Conservation (phyloP, 2,113 vertebrate species). For the Centropus unirufus region DNA sequence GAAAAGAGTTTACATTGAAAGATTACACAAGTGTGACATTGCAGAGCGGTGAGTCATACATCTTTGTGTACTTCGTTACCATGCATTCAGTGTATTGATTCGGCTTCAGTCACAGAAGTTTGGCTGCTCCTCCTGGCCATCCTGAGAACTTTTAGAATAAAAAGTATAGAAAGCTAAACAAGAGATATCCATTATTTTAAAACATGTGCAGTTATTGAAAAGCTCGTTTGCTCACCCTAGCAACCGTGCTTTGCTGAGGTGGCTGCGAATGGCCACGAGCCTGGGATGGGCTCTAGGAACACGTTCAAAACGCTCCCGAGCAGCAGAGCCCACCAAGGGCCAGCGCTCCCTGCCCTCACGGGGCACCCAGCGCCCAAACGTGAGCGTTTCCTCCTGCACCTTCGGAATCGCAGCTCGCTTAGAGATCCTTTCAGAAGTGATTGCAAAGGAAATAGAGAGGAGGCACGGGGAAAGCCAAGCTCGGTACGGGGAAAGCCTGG, state of each 20-base stretch:
- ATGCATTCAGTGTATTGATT: constrained; percentile 45
- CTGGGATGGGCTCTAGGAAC: neutral
- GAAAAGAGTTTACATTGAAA: constrained; percentile 53
- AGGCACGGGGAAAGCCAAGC: neutral
- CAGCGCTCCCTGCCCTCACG: neutral
- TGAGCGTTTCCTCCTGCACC: neutral
- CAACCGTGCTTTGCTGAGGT: neutral
- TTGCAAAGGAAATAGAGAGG: neutral
- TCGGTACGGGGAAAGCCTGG: neutral
- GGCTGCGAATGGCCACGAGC: neutral
- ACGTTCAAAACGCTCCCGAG: neutral
- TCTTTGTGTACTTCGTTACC: constrained; percentile 67
- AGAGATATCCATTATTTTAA: neutral
- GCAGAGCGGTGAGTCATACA: constrained; percentile 57
- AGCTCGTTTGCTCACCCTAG: neutral
- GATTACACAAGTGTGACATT: constrained; percentile 69
- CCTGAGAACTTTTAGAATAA: constrained; percentile 29
- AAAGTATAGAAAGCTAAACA: constrained; percentile 22
- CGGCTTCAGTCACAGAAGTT: constrained; percentile 51
- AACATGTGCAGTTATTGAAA: neutral
- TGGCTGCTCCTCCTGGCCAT: constrained; percentile 60
- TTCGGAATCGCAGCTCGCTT: neutral
- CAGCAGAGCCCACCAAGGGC: neutral
- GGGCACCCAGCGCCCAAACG: neutral
- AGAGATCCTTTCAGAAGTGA: neutral